Evolutionary conservation across 30 jellyfish, hydroid and myxozoan genomes (phyloP).

Genomic region (Clytia hemisphaerica): DNA sequence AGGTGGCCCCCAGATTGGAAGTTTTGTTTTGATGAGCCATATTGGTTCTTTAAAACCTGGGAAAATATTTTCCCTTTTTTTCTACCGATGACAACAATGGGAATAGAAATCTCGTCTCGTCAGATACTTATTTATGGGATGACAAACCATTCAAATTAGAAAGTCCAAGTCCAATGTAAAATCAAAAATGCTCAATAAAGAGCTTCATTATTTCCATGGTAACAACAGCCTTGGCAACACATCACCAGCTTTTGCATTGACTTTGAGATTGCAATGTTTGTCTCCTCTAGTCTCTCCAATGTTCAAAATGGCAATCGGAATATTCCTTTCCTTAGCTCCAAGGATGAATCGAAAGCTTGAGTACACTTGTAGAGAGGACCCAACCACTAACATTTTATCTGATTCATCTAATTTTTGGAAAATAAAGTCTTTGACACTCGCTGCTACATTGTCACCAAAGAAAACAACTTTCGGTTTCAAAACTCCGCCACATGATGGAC

Average conservation of each 20-base stretch:
- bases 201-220: slow-evolving; percentile 16
- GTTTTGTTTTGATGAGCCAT: too few relatives aligned
- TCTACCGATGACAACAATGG: too few relatives aligned
- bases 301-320: slow-evolving; percentile 71
- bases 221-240: slow-evolving; percentile 32
- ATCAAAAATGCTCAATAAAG: too few relatives aligned
- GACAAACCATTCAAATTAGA: too few relatives aligned
- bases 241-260: slow-evolving; percentile 59
- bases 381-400: slow-evolving; percentile 65
- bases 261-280: slow-evolving; percentile 47
- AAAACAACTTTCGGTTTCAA: slow-evolving; percentile 78
- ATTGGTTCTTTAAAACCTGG: too few relatives aligned
- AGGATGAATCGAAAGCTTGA: slow-evolving; percentile 71
- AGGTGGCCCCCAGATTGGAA: too few relatives aligned
- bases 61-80: too few relatives aligned
- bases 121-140: too few relatives aligned
- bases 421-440: slow-evolving; percentile 35
- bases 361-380: slow-evolving; percentile 72
- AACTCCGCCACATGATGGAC: slow-evolving; percentile 80
- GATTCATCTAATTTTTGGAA: slow-evolving; percentile 37
- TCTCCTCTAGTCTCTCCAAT: slow-evolving; percentile 88
- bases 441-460: slow-evolving; percentile 81
- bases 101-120: too few relatives aligned
- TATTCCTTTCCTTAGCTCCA: slow-evolving; percentile 51
- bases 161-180: too few relatives aligned